Evolutionary conservation across 2,888 invertebrate species (phyloP).

Genomic region (Idaea dimidiata): DNA sequence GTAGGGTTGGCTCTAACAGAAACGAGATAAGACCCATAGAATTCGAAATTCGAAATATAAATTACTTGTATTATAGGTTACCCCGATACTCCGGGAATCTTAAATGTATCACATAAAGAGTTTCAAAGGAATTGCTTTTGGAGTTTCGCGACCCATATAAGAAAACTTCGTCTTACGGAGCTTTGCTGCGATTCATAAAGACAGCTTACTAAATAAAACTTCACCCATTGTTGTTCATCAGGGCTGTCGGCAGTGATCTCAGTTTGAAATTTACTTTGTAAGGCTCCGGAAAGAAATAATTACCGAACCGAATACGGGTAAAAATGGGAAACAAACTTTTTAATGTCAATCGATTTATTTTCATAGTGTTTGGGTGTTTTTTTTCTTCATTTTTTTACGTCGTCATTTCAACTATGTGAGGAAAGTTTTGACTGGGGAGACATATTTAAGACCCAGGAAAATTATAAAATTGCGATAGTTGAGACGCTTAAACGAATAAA

Average conservation of each 20-base stretch:
- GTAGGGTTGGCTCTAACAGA: background rate
- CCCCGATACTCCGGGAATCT: background rate
- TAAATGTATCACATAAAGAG: conserved; percentile 21
- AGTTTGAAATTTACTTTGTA: background rate
- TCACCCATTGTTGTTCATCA: conserved; percentile 28
- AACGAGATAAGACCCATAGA: background rate
- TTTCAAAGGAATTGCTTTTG: conserved; percentile 32
- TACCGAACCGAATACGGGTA: background rate
- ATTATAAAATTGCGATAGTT: conserved; percentile 2
- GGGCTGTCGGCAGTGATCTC: conserved; percentile 26
- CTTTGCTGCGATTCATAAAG: conserved; percentile 42
- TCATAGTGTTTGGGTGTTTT: too few relatives aligned
- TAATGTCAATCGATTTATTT: too few relatives aligned
- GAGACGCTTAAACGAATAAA: too few relatives aligned
- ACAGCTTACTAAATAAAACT: conserved; percentile 46
- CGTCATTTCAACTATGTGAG: too few relatives aligned
- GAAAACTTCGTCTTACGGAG: conserved; percentile 31
- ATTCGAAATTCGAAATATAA: background rate
- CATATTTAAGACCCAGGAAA: too few relatives aligned
- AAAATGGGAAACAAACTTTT: too few relatives aligned
- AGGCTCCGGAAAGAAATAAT: background rate
- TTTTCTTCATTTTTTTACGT: too few relatives aligned
- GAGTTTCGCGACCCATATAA: conserved; percentile 39
- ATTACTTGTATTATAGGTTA: background rate
- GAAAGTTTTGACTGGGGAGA: too few relatives aligned